Evolutionary conservation across 2,797 vertebrate genomes (phyloP).

Genomic region (Poeciliopsis infans): DNA sequence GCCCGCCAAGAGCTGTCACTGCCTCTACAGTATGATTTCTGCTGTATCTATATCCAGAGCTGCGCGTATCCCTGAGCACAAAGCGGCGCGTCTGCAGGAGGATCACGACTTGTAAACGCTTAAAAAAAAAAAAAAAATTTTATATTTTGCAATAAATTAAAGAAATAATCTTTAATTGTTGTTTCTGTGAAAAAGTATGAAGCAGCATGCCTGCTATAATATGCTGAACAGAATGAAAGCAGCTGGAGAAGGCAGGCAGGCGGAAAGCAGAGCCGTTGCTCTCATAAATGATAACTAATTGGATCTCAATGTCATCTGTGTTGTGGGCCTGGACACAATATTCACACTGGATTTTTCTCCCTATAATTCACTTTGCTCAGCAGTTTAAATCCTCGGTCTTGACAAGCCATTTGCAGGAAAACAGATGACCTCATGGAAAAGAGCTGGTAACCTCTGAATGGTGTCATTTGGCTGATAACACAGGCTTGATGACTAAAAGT

Average conservation of each 20-base stretch:
- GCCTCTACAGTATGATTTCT: conserved; percentile 68
- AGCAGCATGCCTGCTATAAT: conserved; percentile 33
- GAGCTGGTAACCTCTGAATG: conserved; percentile 44
- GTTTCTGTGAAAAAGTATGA: background rate
- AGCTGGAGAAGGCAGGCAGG: conserved; percentile 40
- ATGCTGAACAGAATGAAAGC: conserved; percentile 56
- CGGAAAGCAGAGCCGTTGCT: conserved; percentile 40
- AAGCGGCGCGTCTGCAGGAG: conserved; percentile 20
- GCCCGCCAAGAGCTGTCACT: conserved; percentile 73
- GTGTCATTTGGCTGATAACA: conserved; percentile 70
- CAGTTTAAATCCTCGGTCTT: conserved; percentile 39
- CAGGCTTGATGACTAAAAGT: conserved; percentile 44
- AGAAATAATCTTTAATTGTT: background rate
- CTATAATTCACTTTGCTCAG: conserved; percentile 26
- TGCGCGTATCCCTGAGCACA: conserved; percentile 19
- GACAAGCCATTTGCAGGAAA: conserved; percentile 48
- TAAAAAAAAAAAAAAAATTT: background rate
- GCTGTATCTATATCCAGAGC: conserved; percentile 70
- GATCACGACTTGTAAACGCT: background rate
- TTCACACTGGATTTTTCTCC: conserved; percentile 25
- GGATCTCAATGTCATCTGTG: conserved; percentile 59
- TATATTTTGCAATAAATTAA: background rate
- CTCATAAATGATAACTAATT: conserved; percentile 65
- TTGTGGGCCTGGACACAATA: conserved; percentile 42
- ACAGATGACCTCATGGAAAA: conserved; percentile 77